Evolutionary conservation across 2,797 vertebrate species (phyloP).

Genomic region (Chloroceryle inda): DNA sequence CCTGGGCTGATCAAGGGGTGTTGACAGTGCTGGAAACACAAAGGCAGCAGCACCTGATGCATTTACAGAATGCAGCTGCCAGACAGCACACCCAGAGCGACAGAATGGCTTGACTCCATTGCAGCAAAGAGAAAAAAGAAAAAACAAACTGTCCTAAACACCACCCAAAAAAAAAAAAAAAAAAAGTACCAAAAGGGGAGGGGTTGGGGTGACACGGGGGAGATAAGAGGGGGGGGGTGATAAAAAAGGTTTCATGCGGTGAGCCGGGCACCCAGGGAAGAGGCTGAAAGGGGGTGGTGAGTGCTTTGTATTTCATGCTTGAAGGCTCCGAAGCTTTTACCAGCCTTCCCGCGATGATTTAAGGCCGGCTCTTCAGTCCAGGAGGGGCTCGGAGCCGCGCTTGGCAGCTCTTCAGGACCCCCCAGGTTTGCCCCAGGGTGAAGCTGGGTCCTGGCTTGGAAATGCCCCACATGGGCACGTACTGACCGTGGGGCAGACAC

Average conservation of each 20-base stretch:
- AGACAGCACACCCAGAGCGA: background rate
- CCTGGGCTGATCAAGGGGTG: background rate
- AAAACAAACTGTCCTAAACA: background rate
- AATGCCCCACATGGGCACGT: background rate
- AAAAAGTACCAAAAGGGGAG: too few relatives aligned
- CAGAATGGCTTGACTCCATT: background rate
- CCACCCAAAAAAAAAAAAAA: background rate
- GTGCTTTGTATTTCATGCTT: conserved; percentile 74
- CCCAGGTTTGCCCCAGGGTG: background rate
- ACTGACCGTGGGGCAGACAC: background rate
- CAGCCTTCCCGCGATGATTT: conserved; percentile 53
- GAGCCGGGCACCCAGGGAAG: conserved; percentile 64
- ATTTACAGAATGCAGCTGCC: conserved; percentile 2
- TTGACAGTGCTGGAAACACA: conserved; percentile 9
- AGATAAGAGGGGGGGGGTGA: background rate
- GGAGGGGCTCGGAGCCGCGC: background rate
- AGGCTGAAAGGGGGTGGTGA: conserved; percentile 60
- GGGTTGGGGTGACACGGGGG: too few relatives aligned
- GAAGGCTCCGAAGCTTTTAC: conserved; percentile 66
- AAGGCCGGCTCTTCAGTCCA: background rate
- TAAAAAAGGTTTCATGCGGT: conserved; percentile 66
- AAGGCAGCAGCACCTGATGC: background rate
- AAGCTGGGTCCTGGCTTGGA: background rate
- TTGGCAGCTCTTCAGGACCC: background rate
- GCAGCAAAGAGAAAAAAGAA: background rate